Evolutionary conservation across 2,888 invertebrate genomes (phyloP).

Genomic region (Chaitophorus viminalis): DNA sequence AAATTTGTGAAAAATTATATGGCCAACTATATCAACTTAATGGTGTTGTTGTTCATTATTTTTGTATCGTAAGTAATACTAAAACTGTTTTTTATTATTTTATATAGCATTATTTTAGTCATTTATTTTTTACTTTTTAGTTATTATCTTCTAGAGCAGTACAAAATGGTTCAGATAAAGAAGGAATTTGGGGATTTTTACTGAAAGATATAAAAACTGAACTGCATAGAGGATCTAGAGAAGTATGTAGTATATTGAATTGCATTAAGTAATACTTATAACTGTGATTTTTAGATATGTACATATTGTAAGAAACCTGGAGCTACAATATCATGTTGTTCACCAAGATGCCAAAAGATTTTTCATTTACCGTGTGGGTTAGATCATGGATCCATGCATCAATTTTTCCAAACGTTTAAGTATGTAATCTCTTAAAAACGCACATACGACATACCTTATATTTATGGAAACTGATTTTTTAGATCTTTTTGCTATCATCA

Average conservation of each 20-base stretch:
- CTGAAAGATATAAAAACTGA: slow-evolving; percentile 77
- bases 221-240: slow-evolving; percentile 72
- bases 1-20: slow-evolving; percentile 71
- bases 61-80: slow-evolving; percentile 79
- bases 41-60: slow-evolving; percentile 76
- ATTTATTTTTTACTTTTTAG: too few relatives aligned
- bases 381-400: slow-evolving; percentile 73
- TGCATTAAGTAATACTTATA: slow-evolving; percentile 16
- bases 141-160: slow-evolving; percentile 77
- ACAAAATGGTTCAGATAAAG: slow-evolving; percentile 76
- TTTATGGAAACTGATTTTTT: slow-evolving; percentile 63
- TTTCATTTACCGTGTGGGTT: slow-evolving; percentile 84
- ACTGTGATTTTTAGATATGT: slow-evolving; percentile 72
- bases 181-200: slow-evolving; percentile 81
- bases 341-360: slow-evolving; percentile 73
- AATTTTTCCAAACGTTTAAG: slow-evolving; percentile 74
- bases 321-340: slow-evolving; percentile 80
- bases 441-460: not conserved
- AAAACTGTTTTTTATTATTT: too few relatives aligned
- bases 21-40: slow-evolving; percentile 72
- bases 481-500: slow-evolving; percentile 76
- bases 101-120: too few relatives aligned
- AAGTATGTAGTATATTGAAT: slow-evolving; percentile 69
- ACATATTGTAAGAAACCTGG: slow-evolving; percentile 74
- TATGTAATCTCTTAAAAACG: slow-evolving; percentile 64